Evolutionary conservation across 2,888 invertebrate species (phyloP), one percentile per base, ranked within the genome.

Genomic region (Ophraella communa): DNA sequence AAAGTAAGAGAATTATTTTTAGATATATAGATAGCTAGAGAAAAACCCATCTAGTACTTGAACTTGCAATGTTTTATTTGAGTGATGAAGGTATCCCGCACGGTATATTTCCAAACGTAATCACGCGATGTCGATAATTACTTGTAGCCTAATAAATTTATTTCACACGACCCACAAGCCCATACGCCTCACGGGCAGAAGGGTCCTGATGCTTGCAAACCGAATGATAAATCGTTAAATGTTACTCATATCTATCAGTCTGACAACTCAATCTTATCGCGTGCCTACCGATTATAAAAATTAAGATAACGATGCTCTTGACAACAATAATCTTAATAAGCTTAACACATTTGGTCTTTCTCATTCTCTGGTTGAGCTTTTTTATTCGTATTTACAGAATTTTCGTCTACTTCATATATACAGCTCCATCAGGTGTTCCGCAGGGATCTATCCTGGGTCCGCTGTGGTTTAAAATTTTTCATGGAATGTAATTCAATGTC

Each of bases 101-200:
- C 66, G 47, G 61, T 57, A 49, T 75, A 67, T 71, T 71, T 72
- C 70, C 62, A 64, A 69, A 64, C 60, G 65, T 60, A 70, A 68
- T 76, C 77, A 77, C 77, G 77, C 77, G 73, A 76, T 76, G 68
- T 72, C 71, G 72, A 73, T 76, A 77, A 78, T 77, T 77, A 76
- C 73, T 71, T 70, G 71, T 76, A 76, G 75, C 74, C 76, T 69
- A 76, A 78, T 78, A 78, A 77, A 78, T 78, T 77, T 77, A 77
- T 77, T 78, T 79, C 78, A 78, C 80, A 78, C 79, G 80, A 76
- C 77, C 78, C 74, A 75, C 76, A 74, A 73, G 69, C 73, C 45
- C 69, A 56, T 39, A 30, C 30, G 56, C 56, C 75, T 30, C 54
- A 44, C 61, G 45, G 61, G 18, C 42, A 17, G 11, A 45, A 54